Evolutionary conservation across 2,888 invertebrate species (phyloP), one percentile per base, ranked within the genome.

Genomic region (Epiblema foenella): DNA sequence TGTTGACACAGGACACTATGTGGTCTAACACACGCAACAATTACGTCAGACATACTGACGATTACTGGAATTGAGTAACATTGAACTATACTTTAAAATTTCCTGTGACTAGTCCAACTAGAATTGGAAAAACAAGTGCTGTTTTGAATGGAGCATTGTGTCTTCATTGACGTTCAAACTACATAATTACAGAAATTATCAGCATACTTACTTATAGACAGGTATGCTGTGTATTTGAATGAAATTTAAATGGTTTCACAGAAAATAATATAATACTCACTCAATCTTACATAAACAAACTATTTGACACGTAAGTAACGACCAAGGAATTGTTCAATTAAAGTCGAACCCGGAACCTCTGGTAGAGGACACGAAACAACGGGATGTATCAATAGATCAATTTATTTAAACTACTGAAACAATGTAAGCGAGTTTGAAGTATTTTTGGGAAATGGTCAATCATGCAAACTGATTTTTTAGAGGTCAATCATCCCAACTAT

Each of bases 1-100:
- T 79, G 69, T 69, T 60, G 60, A 73, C 62, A 67, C 42, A 62
- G 67, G 69, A 66, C 20, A 42, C 15, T 20, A 29, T 37, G 15
- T 49, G 56, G 20, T 57, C 33, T 29, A 33, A 20, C 59, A 49
- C 51, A 5, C 39, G 49, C 29, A 59, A 46, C 15, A 56, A 39
- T 66, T 71, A 51, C 71, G 71, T 71, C 62, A 67, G 20, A 60
- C 11, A 18, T 11, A 29, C 52, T 65, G 51, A 51, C 18, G 11
- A 17, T 42, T 58, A 20, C 59, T 42, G 17, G 18, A 60, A 52
- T 46, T 33, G 10, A 51, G 33, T 39, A 58, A 39, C 24, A 20
- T 15, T 24, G 46, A 11, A 56, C 15, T 52, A 15, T 39, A 20
- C 12, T 39, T 39, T 39, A n/a, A 39, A 42, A 42, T 5, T 42